These are phyloP conservation scores for Rousettus madagascariensis DNA, from an alignment of 2,797 vertebrate species.

Conservation along the genomic window DNA sequence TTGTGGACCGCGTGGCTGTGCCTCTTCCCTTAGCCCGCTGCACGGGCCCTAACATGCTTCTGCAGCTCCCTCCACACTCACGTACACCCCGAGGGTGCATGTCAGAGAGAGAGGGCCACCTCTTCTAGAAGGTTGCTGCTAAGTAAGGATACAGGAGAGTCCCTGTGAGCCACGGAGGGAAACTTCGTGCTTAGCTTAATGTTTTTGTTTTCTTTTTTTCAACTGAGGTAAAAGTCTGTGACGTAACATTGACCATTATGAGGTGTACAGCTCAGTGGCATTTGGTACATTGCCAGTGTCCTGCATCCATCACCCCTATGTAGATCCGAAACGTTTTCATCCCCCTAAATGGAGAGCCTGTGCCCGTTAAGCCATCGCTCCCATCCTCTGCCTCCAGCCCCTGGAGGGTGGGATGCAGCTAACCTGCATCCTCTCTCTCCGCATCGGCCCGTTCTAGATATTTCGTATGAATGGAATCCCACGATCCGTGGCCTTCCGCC, in stretches of 20 bases:
- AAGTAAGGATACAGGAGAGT: not conserved
- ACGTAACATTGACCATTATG: not conserved
- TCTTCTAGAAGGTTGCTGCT: not conserved
- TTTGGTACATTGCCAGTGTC: not conserved
- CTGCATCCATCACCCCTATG: not conserved
- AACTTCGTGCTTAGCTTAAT: not conserved
- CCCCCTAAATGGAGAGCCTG: not conserved
- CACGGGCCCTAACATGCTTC: accelerated
- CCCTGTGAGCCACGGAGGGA: not conserved
- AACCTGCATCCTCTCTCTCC: too few relatives aligned
- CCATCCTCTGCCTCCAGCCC: not conserved
- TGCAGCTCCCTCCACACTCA: not conserved
- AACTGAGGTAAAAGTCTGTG: not conserved
- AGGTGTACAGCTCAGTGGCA: not conserved
- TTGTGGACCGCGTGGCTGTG: accelerated
- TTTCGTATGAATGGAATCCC: not conserved
- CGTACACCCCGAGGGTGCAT: accelerated
- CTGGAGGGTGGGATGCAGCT: too few relatives aligned
- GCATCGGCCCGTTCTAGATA: not conserved
- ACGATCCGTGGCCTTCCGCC: not conserved
- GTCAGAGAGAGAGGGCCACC: not conserved
- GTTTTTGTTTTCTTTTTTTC: not conserved
- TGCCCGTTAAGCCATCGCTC: not conserved
- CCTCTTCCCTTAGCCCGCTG: not conserved
- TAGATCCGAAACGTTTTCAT: not conserved